These are phyloP conservation scores for Lytechinus variegatus DNA, from an alignment of 35 echinoderm and acorn worm genomes.

Conservation along the genomic window DNA sequence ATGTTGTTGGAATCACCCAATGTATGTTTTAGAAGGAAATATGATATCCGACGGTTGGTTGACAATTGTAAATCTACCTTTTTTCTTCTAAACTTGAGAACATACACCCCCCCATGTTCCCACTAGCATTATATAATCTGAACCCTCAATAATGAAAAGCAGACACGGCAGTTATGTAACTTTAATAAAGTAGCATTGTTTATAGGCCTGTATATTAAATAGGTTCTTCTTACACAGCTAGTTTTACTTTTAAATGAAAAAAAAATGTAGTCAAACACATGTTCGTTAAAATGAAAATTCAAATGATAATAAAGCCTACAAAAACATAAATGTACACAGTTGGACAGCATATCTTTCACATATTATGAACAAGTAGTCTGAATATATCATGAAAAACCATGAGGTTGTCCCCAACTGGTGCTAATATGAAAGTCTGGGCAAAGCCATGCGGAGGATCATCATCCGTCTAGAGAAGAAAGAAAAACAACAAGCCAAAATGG, in stretches of 20 bases:
- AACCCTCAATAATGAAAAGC: neutral
- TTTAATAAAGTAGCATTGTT: neutral
- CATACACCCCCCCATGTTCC: too few relatives aligned
- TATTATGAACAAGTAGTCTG: neutral
- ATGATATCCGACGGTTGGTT: too few relatives aligned
- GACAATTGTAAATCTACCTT: too few relatives aligned
- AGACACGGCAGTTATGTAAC: neutral
- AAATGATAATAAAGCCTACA: neutral
- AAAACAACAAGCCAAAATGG: neutral
- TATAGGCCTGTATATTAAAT: neutral
- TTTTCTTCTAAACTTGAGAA: too few relatives aligned
- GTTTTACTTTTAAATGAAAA: neutral
- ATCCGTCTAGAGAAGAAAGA: neutral
- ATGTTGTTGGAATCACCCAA: too few relatives aligned
- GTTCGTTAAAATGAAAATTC: neutral
- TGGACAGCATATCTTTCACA: neutral
- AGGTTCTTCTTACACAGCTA: neutral
- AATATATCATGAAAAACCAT: neutral
- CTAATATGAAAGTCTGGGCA: neutral
- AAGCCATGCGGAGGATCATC: constrained; percentile 25
- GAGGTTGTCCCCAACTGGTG: neutral
- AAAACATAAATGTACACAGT: constrained; percentile 9
- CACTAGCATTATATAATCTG: too few relatives aligned
- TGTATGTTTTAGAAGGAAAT: too few relatives aligned
- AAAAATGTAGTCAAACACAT: neutral